These are phyloP conservation scores for Microchrysa polita DNA, from an alignment of 2,888 invertebrate species.

Conservation along the genomic window DNA sequence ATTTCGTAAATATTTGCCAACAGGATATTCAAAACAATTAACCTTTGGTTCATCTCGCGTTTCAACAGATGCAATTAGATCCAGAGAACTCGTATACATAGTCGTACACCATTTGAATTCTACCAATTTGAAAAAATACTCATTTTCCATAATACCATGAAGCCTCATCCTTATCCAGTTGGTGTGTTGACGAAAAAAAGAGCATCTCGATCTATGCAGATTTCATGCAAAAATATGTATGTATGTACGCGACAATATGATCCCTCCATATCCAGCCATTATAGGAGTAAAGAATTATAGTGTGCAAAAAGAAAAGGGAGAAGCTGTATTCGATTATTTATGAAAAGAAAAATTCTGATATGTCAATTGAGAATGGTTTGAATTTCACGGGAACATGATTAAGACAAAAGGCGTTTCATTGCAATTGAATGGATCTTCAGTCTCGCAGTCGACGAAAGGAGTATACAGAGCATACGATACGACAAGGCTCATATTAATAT, in stretches of 20 bases:
- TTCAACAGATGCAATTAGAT: slow-evolving; percentile 6
- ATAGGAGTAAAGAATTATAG: slow-evolving; percentile 14
- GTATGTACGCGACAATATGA: neutral
- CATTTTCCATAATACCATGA: neutral
- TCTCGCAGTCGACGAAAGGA: neutral
- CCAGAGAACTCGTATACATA: neutral
- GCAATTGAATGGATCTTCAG: slow-evolving; percentile 19
- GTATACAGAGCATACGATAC: too few relatives aligned
- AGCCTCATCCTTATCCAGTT: neutral
- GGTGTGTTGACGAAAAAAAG: slow-evolving; percentile 26
- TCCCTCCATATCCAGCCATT: slow-evolving; percentile 14
- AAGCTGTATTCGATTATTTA: slow-evolving; percentile 31
- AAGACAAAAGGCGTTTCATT: slow-evolving; percentile 42
- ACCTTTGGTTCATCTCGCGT: slow-evolving; percentile 49
- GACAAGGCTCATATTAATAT: too few relatives aligned
- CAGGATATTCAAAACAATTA: slow-evolving; percentile 50
- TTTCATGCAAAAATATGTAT: slow-evolving; percentile 7
- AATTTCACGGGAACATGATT: slow-evolving; percentile 44
- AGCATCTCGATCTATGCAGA: slow-evolving; percentile 33
- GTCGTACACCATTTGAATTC: slow-evolving; percentile 10
- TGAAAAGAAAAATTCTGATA: slow-evolving; percentile 34
- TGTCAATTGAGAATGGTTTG: slow-evolving; percentile 44
- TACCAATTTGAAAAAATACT: slow-evolving; percentile 16
- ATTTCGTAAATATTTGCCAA: slow-evolving; percentile 49
- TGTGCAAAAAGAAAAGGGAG: slow-evolving; percentile 34